Conservation (phyloP, 2,888 invertebrate genomes). For the Phragmatobia fuliginosa region DNA sequence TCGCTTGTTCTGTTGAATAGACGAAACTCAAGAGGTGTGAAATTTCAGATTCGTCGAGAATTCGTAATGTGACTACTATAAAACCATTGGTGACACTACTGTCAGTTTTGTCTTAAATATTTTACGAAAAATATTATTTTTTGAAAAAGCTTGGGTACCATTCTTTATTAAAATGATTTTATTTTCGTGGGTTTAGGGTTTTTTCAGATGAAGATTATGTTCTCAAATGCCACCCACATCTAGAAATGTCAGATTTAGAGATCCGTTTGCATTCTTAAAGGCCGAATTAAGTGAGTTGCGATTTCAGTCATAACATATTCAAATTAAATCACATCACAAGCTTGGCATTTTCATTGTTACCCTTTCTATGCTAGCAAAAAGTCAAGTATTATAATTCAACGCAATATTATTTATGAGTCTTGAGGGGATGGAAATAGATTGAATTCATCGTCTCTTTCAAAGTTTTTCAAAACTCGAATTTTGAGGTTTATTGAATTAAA, state of each 20-base stretch:
- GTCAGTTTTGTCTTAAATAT: not conserved
- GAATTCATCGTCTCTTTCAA: not conserved
- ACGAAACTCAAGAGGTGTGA: not conserved
- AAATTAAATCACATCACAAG: not conserved
- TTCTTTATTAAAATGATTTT: not conserved
- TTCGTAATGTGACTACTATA: not conserved
- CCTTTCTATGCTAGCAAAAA: not conserved
- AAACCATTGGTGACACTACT: not conserved
- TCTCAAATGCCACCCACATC: not conserved
- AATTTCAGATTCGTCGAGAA: not conserved
- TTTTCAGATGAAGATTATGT: not conserved
- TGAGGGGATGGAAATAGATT: not conserved
- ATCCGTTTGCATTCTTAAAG: slow-evolving; percentile 3
- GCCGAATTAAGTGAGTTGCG: not conserved
- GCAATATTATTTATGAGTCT: not conserved
- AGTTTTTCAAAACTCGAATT: not conserved
- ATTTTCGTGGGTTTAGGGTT: not conserved
- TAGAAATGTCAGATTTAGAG: not conserved
- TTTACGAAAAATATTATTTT: not conserved
- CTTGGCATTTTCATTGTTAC: not conserved
- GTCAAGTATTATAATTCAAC: not conserved
- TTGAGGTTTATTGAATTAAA: not conserved
- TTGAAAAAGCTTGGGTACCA: not conserved
- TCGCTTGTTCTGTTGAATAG: not conserved
- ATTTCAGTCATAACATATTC: too few species aligned